phyloP scores from a whole-genome alignment of 2,797 vertebrate genomes.

The Helostoma temminkii region DNA sequence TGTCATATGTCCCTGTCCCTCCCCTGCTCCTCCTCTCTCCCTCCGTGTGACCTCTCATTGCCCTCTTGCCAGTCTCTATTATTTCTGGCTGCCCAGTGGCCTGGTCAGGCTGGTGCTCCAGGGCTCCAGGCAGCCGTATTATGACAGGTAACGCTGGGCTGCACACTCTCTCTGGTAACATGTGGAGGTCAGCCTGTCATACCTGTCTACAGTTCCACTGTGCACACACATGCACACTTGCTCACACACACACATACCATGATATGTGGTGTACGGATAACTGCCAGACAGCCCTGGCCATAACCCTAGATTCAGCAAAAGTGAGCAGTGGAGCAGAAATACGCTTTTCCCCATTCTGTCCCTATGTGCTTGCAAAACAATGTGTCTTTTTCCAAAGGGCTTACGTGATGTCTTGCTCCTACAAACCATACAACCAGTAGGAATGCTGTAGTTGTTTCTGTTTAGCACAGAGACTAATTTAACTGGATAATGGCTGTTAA shows the following conservation, averaged over 20 bases:
- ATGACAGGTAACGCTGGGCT: conserved; percentile 80
- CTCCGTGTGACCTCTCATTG: conserved; percentile 70
- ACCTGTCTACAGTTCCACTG: conserved; percentile 70
- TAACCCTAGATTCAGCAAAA: conserved; percentile 70
- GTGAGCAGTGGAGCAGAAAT: conserved; percentile 62
- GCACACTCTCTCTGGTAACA: conserved; percentile 76
- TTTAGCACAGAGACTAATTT: conserved; percentile 51
- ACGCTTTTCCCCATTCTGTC: conserved; percentile 48
- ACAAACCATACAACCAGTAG: conserved; percentile 40
- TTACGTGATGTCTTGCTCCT: conserved; percentile 56
- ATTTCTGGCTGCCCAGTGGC: conserved; percentile 79
- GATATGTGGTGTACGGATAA: conserved; percentile 70
- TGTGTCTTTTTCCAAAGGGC: conserved; percentile 57
- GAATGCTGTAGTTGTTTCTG: conserved; percentile 51
- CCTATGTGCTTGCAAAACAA: conserved; percentile 53
- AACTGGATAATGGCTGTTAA: conserved; percentile 72
- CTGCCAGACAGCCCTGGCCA: conserved; percentile 64
- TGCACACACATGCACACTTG: conserved; percentile 9
- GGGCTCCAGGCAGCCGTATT: conserved; percentile 72
- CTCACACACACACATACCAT: conserved; percentile 35
- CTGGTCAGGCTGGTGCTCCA: conserved; percentile 69
- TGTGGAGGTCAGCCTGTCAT: conserved; percentile 78
- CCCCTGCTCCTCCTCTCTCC: not conserved
- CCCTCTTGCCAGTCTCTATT: conserved; percentile 82
- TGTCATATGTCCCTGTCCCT: conserved; percentile 59